Percentiles rank a stretch among this genome's conserved stretches.
Evolutionary conservation across 1,140 invertebrate genomes (phyloP).

Genomic region (Aleiodes sp.): DNA sequence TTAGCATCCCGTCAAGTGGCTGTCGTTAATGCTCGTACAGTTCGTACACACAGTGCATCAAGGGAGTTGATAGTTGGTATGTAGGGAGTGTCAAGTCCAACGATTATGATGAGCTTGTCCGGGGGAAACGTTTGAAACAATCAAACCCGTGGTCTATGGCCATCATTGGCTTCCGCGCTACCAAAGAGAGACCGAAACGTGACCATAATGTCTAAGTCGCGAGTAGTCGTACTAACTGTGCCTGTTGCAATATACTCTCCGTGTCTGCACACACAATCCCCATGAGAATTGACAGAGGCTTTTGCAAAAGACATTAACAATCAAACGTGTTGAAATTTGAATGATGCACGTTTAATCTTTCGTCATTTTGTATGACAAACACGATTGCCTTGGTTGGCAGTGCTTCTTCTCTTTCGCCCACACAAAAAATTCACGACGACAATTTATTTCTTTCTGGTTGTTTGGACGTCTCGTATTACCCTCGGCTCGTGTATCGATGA

Average conservation of each 20-base stretch:
- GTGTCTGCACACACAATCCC: not conserved
- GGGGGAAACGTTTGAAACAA: conserved; percentile 53
- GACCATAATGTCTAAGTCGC: conserved; percentile 45
- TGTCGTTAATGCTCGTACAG: conserved; percentile 52
- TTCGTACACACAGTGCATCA: conserved; percentile 33
- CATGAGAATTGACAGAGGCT: conserved; percentile 8
- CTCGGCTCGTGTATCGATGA: conserved; percentile 30
- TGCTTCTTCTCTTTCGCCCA: conserved; percentile 27
- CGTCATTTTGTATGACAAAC: conserved; percentile 41
- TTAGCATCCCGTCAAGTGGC: conserved; percentile 58
- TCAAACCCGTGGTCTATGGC: conserved; percentile 39
- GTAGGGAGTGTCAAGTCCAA: not conserved
- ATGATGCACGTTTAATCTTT: conserved; percentile 33
- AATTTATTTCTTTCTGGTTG: conserved; percentile 19
- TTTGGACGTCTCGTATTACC: not conserved
- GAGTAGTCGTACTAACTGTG: not conserved
- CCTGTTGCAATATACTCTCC: not conserved
- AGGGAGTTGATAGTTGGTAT: conserved; percentile 43
- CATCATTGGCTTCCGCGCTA: conserved; percentile 42
- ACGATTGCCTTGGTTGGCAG: conserved; percentile 33
- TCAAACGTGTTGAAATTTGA: conserved; percentile 18
- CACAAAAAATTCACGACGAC: conserved; percentile 21
- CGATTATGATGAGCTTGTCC: conserved; percentile 29
- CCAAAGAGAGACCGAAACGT: conserved; percentile 41
- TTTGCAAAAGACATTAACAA: conserved; percentile 22